Conservation (phyloP, 1,140 invertebrate species). For the Nomia melanderi region DNA sequence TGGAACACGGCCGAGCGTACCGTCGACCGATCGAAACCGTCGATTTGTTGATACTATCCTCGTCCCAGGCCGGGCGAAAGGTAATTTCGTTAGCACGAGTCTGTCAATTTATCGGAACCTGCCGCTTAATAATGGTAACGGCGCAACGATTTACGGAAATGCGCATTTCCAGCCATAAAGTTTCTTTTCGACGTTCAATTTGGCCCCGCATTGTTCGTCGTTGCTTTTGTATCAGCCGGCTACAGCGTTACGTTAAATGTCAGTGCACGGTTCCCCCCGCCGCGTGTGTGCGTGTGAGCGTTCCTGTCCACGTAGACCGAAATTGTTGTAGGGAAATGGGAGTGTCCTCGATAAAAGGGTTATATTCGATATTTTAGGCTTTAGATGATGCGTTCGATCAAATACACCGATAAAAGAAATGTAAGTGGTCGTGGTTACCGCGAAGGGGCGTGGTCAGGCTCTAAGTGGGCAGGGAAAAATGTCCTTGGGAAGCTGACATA, state of each 20-base stretch:
- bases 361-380: neutral
- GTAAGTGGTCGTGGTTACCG: too few species aligned
- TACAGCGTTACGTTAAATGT: constrained; percentile 1
- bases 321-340: neutral
- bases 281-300: neutral
- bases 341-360: neutral
- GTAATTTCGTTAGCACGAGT: constrained; percentile 3
- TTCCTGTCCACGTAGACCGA: neutral
- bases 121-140: constrained; percentile 21
- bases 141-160: constrained; percentile 27
- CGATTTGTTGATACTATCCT: neutral
- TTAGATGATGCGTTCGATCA: neutral
- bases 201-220: constrained; percentile 3
- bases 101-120: constrained; percentile 27
- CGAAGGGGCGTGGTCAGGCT: too few species aligned
- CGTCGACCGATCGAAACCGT: neutral
- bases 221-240: neutral
- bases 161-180: constrained; percentile 21
- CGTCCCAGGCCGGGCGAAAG: neutral
- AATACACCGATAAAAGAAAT: too few species aligned
- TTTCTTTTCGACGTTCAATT: constrained; percentile 34
- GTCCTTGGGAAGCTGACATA: too few species aligned
- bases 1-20: neutral
- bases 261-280: neutral
- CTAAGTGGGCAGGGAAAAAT: too few species aligned